Base-by-base conservation (phyloP, 2,113 vertebrate species). In the Coptodon bakossiorum region DNA sequence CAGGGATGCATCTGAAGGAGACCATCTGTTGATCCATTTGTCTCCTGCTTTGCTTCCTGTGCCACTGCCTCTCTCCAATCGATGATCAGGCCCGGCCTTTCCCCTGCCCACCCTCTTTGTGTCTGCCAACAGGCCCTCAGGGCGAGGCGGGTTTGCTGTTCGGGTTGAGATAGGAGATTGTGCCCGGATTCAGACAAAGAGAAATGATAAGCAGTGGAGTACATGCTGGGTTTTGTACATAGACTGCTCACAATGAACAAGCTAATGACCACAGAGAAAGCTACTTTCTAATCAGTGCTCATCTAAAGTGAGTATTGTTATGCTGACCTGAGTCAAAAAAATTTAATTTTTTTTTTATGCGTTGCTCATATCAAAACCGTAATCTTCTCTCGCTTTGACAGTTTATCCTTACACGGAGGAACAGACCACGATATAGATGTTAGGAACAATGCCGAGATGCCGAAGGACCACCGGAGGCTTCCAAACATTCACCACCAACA, bases 21-120 rank as follows among this genome's bases (percentile, higher is more conserved):
- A 95, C 95, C 95, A 96, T 96, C 95, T 96, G 96, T 96, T 96
- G 95, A 95, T 96, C 93, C 91, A 94, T 96, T 95, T 95, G 92
- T 96, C 92, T 96, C 90, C 92, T 90, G 93, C 88, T 91, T 90
- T 86, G 87, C 92, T 94, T 94, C 91, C 88, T 93, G 85, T 89
- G 92, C 92, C 91, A 84, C 90, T 38, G 73, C 89, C 90, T 91
- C 89, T 84, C 87, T 90, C 87, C 90, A 88, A 92, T 90, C 83
- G 66, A 91, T 93, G 93, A 93, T 95, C 91, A 87, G 92, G 90
- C 86, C 86, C 86, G 89, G 91, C 90, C 86, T 94, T 90, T 92
- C 85, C 81, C 83, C 83, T 90, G 88, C 91, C 88, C 85, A 82
- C 80, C 86, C 90, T 87, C 80, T 92, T 87, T 88, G 85, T 88